phyloP scores from a whole-genome alignment of 1,140 invertebrate genomes.

The Delia radicum region DNA sequence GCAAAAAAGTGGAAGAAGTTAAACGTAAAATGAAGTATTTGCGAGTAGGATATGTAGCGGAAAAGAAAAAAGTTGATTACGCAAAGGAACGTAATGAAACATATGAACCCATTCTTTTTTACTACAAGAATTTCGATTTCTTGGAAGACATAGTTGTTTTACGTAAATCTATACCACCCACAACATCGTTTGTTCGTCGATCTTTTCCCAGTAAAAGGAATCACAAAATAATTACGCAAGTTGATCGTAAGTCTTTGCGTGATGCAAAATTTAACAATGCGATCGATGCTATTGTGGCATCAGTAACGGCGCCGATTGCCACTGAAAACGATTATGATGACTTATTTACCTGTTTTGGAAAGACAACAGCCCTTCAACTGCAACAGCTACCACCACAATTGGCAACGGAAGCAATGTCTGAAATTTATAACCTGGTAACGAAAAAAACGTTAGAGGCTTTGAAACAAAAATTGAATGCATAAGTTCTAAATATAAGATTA shows the following conservation, averaged over 20 bases:
- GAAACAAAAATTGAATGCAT: too few relatives aligned
- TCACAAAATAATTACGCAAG: background rate
- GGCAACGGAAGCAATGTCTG: background rate
- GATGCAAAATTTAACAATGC: background rate
- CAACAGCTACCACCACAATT: background rate
- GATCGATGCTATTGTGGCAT: background rate
- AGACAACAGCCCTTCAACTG: background rate
- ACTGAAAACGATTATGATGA: background rate
- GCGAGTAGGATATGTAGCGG: slow-evolving; percentile 3
- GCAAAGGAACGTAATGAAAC: background rate
- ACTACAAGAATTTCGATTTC: slow-evolving; percentile 25
- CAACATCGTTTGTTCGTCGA: background rate
- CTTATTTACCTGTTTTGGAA: background rate
- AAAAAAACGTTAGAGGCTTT: background rate
- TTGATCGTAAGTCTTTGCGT: background rate
- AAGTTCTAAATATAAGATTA: too few relatives aligned
- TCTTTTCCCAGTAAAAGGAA: background rate
- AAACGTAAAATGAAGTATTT: slow-evolving; percentile 25
- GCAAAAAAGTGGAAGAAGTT: background rate
- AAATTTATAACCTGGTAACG: background rate
- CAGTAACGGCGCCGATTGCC: background rate
- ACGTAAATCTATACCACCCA: background rate
- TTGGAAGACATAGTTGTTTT: slow-evolving; percentile 1
- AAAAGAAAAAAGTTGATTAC: slow-evolving; percentile 19
- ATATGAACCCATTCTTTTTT: slow-evolving; percentile 15